These are phyloP conservation scores for Pagetopsis macropterus DNA, from an alignment of 2,797 vertebrate genomes.

Conservation along the genomic window DNA sequence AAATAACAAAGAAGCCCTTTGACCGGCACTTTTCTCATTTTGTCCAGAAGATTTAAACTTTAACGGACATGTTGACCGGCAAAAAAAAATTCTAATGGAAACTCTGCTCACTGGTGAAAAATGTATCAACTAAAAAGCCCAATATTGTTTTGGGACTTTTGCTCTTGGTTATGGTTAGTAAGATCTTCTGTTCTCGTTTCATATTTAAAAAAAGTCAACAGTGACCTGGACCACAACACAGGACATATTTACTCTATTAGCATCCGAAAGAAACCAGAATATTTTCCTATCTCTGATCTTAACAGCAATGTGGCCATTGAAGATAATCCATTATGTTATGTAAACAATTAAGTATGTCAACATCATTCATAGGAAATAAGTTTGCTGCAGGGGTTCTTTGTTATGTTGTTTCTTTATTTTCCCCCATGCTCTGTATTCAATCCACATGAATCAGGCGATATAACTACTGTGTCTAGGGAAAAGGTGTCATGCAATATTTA, in stretches of 20 bases:
- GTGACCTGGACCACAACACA: neutral
- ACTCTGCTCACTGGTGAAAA: too few relatives aligned
- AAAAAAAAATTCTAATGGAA: too few relatives aligned
- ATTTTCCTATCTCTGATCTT: neutral
- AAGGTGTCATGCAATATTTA: neutral
- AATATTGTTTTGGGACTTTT: neutral
- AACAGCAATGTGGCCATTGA: too few relatives aligned
- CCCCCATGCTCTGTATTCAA: neutral
- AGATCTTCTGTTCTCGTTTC: neutral
- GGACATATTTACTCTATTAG: neutral
- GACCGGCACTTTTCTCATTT: too few relatives aligned
- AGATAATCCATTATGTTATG: neutral
- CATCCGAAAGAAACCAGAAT: neutral
- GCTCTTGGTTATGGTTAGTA: neutral
- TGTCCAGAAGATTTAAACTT: too few relatives aligned
- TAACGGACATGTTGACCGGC: too few relatives aligned
- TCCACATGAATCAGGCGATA: neutral
- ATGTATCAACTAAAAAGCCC: too few relatives aligned
- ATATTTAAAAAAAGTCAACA: neutral
- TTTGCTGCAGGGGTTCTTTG: too few relatives aligned
- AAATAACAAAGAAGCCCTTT: too few relatives aligned
- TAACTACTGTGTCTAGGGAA: too few relatives aligned
- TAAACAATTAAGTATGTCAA: neutral
- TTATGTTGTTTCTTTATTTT: neutral
- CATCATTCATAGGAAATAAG: too few relatives aligned